Conservation (phyloP, 1,140 invertebrate genomes). For the Chymomyza costata region DNA sequence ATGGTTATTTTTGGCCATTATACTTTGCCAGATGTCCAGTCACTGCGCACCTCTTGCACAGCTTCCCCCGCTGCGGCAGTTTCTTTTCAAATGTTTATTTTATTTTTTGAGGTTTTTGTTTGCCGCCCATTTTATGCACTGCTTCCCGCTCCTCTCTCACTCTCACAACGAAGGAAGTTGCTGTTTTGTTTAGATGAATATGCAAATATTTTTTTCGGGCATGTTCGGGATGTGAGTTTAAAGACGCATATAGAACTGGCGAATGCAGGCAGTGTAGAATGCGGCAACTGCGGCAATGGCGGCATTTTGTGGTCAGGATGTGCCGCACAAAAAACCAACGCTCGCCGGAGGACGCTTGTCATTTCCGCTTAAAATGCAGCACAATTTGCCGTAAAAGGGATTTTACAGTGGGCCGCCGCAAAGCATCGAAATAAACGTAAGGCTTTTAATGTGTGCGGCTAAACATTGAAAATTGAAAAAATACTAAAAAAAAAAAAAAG, state of each 20-base stretch:
- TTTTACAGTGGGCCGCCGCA: constrained; percentile 19
- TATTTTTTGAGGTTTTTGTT: constrained; percentile 36
- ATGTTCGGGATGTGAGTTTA: no score
- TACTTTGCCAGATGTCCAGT: no score
- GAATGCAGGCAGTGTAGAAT: no score
- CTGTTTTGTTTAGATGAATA: constrained; percentile 71
- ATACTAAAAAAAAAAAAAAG: no score
- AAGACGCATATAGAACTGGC: constrained; percentile 20
- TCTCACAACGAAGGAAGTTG: constrained; percentile 52
- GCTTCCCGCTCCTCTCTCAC: no score
- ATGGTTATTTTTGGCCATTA: constrained; percentile 63
- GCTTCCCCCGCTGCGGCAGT: constrained; percentile 13
- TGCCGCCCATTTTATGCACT: constrained; percentile 27
- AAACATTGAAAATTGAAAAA: constrained; percentile 14
- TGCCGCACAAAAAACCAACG: constrained; percentile 13
- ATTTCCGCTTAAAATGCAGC: constrained; percentile 71
- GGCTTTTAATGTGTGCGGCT: constrained; percentile 12
- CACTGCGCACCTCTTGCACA: constrained; percentile 1
- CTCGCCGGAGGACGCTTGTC: constrained; percentile 68
- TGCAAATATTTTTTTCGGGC: constrained; percentile 63
- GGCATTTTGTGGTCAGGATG: constrained; percentile 66
- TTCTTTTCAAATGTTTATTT: constrained; percentile 34
- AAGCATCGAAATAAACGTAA: neutral
- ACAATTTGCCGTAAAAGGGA: constrained; percentile 67
- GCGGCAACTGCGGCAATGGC: neutral